Conservation (phyloP, 1,140 invertebrate genomes). For the Papilio glaucus region DNA sequence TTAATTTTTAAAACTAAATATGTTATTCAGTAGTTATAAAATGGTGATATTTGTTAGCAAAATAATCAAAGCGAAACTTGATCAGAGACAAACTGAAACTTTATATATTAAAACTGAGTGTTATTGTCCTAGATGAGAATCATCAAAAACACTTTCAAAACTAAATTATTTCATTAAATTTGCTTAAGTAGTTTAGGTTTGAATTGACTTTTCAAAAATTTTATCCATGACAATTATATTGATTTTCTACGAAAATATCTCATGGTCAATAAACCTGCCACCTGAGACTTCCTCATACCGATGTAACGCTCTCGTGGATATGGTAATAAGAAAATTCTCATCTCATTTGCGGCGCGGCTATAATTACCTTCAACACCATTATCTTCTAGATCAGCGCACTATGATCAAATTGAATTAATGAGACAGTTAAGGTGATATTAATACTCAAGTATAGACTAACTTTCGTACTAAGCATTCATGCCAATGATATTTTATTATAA, state of each 20-base stretch:
- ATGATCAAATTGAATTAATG: conserved; percentile 47
- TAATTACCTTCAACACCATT: conserved; percentile 53
- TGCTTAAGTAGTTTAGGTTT: no score
- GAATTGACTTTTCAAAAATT: no score
- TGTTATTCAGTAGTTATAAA: no score
- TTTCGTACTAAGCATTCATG: neutral
- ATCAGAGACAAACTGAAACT: no score
- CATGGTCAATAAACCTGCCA: conserved; percentile 45
- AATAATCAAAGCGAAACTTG: no score
- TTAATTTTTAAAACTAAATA: no score
- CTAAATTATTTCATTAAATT: no score
- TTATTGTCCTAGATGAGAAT: no score
- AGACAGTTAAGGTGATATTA: neutral
- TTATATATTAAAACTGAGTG: no score
- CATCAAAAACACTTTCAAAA: no score
- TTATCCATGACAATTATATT: conserved; percentile 7
- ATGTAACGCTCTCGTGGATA: conserved; percentile 60
- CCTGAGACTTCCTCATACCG: conserved; percentile 35
- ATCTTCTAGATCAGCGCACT: conserved; percentile 54
- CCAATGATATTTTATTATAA: conserved; percentile 36
- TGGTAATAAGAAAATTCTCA: conserved; percentile 60
- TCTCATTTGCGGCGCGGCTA: conserved; percentile 60
- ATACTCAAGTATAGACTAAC: conserved; percentile 21
- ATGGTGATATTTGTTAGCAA: no score
- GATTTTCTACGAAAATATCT: neutral